These are phyloP conservation scores for Masticophis lateralis DNA, from an alignment of 2,797 vertebrate genomes.

Conservation along the genomic window DNA sequence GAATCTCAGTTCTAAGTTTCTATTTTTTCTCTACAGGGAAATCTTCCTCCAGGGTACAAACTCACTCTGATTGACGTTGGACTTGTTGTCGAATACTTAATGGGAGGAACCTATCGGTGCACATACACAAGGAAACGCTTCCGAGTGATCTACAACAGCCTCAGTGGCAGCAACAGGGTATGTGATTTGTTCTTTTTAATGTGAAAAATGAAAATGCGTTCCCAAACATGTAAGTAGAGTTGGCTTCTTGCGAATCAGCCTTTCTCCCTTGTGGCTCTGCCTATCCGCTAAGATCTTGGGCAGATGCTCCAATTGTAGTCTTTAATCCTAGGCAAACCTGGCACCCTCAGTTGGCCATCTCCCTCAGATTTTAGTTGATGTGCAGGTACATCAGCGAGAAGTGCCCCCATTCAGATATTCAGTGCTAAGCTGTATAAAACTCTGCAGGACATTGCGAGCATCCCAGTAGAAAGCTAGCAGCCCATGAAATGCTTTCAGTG, in stretches of 20 bases:
- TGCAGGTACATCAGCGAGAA: background rate
- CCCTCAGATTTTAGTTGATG: background rate
- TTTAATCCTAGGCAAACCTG: background rate
- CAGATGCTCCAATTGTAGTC: background rate
- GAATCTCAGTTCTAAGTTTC: constrained; percentile 12
- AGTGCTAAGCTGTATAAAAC: background rate
- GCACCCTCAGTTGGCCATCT: background rate
- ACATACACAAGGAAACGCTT: constrained; percentile 97
- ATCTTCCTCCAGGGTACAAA: constrained; percentile 96
- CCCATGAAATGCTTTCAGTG: background rate
- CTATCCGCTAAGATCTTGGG: background rate
- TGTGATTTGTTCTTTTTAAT: constrained; percentile 20
- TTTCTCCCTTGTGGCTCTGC: background rate
- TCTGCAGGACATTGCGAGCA: background rate
- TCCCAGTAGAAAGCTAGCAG: background rate
- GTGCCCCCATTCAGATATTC: background rate
- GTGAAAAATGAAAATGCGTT: background rate
- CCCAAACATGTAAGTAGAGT: background rate
- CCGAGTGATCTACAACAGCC: constrained; percentile 96
- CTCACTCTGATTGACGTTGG: constrained; percentile 96
- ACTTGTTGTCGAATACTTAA: constrained; percentile 94
- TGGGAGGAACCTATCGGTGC: constrained; percentile 98
- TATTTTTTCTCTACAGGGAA: constrained; percentile 77
- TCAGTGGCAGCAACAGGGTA: constrained; percentile 92
- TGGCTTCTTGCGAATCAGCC: background rate